Percentiles rank a stretch among this genome's conserved stretches.
These are phyloP conservation scores for Bos indicus DNA, from an alignment of 2,113 vertebrate species.

Conservation along the genomic window DNA sequence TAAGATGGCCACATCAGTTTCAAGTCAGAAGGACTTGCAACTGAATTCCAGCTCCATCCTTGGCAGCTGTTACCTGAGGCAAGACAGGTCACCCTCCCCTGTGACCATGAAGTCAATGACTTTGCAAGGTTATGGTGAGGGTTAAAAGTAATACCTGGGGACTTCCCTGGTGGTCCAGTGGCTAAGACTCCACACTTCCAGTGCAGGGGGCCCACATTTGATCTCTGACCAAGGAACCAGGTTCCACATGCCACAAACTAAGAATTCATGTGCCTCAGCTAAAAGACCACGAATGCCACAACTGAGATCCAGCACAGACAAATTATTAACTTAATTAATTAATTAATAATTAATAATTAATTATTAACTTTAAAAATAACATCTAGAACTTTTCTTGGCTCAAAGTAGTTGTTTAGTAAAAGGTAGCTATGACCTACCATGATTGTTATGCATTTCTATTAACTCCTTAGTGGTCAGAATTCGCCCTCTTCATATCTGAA, in stretches of 20 bases:
- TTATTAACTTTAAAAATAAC: neutral
- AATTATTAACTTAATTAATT: neutral
- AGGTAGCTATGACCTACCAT: neutral
- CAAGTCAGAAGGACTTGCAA: neutral
- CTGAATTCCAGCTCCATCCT: neutral
- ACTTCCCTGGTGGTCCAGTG: neutral
- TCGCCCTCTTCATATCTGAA: neutral
- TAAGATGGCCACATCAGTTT: neutral
- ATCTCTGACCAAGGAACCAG: neutral
- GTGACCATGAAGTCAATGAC: neutral
- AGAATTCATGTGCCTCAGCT: neutral
- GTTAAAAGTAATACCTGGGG: neutral
- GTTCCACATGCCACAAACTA: neutral
- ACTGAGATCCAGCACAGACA: neutral
- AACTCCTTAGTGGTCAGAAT: neutral
- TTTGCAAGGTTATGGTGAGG: neutral
- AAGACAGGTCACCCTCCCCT: neutral
- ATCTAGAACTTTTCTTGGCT: neutral
- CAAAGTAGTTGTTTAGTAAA: neutral
- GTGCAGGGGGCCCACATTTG: neutral
- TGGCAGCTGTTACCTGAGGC: no score
- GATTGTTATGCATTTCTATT: neutral
- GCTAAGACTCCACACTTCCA: neutral
- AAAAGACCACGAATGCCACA: neutral
- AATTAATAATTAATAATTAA: neutral